These are phyloP conservation scores for Nineta flava DNA, from an alignment of 2,888 invertebrate species.

Conservation along the genomic window DNA sequence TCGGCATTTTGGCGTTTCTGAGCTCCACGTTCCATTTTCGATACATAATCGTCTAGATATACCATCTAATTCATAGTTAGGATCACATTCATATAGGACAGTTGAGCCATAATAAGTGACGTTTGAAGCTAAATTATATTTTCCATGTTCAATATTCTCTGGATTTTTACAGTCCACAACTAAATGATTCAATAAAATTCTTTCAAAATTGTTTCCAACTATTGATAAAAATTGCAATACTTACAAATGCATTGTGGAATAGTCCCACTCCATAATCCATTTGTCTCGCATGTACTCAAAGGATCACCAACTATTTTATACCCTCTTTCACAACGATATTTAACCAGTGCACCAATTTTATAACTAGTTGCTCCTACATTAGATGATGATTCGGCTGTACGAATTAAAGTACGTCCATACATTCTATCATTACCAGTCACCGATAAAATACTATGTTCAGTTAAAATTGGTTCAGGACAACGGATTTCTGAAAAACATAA, in stretches of 20 bases:
- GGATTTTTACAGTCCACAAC: conserved; percentile 79
- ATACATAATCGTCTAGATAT: conserved; percentile 69
- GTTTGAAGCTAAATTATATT: conserved; percentile 66
- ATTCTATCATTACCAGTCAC: conserved; percentile 83
- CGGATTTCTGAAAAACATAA: conserved; percentile 45
- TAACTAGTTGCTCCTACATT: conserved; percentile 58
- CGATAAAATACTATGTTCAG: conserved; percentile 72
- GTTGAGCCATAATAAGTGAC: conserved; percentile 79
- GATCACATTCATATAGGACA: conserved; percentile 67
- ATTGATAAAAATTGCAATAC: conserved; percentile 20
- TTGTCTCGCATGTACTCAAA: conserved; percentile 71
- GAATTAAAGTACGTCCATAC: conserved; percentile 68
- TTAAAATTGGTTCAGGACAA: conserved; percentile 67
- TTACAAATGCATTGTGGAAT: conserved; percentile 74
- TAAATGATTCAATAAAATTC: conserved; percentile 22
- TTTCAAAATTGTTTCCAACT: not conserved
- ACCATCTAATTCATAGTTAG: conserved; percentile 67
- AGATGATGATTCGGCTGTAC: conserved; percentile 50
- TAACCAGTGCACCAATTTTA: conserved; percentile 71
- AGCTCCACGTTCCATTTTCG: conserved; percentile 84
- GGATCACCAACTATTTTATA: conserved; percentile 78
- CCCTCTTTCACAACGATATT: conserved; percentile 79
- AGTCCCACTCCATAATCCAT: conserved; percentile 69
- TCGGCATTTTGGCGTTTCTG: conserved; percentile 63
- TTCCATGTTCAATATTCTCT: conserved; percentile 52